These are phyloP conservation scores for Nysson spinosus DNA, from an alignment of 2,888 invertebrate genomes.

Conservation along the genomic window DNA sequence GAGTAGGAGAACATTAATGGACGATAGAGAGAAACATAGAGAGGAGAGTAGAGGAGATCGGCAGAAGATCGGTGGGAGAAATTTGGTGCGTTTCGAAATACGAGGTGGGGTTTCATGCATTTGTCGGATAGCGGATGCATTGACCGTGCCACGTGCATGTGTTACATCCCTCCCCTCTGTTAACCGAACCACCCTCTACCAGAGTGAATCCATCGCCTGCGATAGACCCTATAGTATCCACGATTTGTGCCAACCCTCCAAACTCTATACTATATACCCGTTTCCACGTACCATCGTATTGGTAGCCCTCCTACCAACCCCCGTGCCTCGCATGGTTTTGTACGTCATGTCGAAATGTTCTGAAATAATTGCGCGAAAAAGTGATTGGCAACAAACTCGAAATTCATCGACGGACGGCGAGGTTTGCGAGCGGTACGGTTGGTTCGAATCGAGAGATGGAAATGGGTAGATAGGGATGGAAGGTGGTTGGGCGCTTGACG, in stretches of 20 bases:
- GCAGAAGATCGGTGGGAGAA: slow-evolving; percentile 33
- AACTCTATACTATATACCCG: too few relatives aligned
- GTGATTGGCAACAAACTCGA: slow-evolving; percentile 73
- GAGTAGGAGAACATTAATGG: slow-evolving; percentile 22
- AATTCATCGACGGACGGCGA: slow-evolving; percentile 63
- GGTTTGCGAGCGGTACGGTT: slow-evolving; percentile 11
- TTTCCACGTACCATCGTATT: slow-evolving; percentile 33
- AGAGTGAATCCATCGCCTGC: slow-evolving; percentile 50
- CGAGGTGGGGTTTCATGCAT: slow-evolving; percentile 66
- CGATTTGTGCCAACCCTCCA: slow-evolving; percentile 29
- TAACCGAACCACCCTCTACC: too few relatives aligned
- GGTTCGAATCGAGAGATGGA: neutral
- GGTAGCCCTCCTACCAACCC: slow-evolving; percentile 18
- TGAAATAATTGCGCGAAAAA: slow-evolving; percentile 76
- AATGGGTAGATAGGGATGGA: slow-evolving; percentile 14
- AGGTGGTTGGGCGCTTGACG: slow-evolving; percentile 55
- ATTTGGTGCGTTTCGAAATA: slow-evolving; percentile 57
- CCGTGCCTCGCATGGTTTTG: slow-evolving; percentile 55
- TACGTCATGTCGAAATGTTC: slow-evolving; percentile 75
- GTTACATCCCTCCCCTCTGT: slow-evolving; percentile 69
- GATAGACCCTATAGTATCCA: slow-evolving; percentile 52
- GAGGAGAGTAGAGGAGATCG: slow-evolving; percentile 17
- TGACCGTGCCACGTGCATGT: slow-evolving; percentile 76
- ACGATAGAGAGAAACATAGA: slow-evolving; percentile 4
- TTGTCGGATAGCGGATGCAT: slow-evolving; percentile 73